Base-by-base conservation (phyloP, 2,113 vertebrate genomes). In the Crocuta crocuta region DNA sequence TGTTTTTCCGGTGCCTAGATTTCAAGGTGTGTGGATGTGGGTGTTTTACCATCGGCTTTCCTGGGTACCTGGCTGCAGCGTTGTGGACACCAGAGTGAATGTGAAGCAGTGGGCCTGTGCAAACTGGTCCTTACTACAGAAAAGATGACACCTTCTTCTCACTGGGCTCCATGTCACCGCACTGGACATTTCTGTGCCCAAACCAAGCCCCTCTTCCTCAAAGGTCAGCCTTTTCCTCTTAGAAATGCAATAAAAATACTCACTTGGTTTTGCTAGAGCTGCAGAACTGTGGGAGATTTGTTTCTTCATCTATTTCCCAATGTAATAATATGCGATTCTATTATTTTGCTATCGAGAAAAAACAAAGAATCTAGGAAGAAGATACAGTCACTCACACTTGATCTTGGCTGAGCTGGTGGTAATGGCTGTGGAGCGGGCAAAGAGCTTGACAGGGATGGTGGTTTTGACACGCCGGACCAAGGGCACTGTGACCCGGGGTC, bases 391-490 rank as follows among this genome's bases (percentile, higher is more conserved):
- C 99, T 99, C 98, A 99, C 99, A 19, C 98, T 99, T 99, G 97
- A 99, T 97, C 98, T 98, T 99, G 99, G 98, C 98, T 0, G 99
- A 99, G 97, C 99, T 99, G 98, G 98, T 98, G 93, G 99, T 98
- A 50, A 99, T 98, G 92, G 99, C 98, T 0, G 99, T 98, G 0
- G 99, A 99, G 15, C 99, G 99, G 13, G 99, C 96, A 68, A 99
- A 99, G 82, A 99, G 99, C 97, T 99, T 99, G 97, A 99, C 99
- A 0, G 99, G 99, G 78, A 99, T 98, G 0, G 99, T 96, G 19
- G 99, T 98, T 98, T 99, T 99, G 97, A 99, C 99, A 7, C 99
- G 99, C n/a, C 99, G 99, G 21, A 99, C 99, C 10, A 99, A 98
- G 1, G 99, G 99, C n/a, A 99, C 98, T 6, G 99, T 99, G 97